phyloP scores from a whole-genome alignment of 2,888 invertebrate genomes.

The Lottia scabra region DNA sequence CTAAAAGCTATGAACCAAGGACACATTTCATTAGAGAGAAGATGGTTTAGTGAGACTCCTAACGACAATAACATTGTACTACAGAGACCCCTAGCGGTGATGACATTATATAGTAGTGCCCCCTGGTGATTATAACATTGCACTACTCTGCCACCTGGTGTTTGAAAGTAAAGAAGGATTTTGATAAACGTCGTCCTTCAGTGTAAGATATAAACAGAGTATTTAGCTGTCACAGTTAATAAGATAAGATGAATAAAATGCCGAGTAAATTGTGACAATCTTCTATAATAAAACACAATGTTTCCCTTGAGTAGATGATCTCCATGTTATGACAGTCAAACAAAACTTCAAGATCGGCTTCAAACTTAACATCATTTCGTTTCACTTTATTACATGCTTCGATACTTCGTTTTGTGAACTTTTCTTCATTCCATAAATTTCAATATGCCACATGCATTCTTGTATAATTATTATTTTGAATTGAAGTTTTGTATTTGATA shows the following conservation, averaged over 20 bases:
- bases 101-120: too few relatives aligned
- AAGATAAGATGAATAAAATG: background rate
- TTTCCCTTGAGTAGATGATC: too few relatives aligned
- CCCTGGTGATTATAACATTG: too few relatives aligned
- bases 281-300: too few relatives aligned
- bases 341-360: background rate
- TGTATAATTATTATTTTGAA: background rate
- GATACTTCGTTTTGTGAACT: background rate
- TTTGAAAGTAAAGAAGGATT: too few relatives aligned
- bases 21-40: too few relatives aligned
- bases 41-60: too few relatives aligned
- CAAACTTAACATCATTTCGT: background rate
- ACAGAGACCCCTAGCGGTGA: too few relatives aligned
- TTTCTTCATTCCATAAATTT: background rate
- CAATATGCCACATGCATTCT: background rate
- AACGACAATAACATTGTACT: too few relatives aligned
- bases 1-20: too few relatives aligned
- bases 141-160: too few relatives aligned
- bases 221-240: background rate
- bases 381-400: conserved; percentile 1
- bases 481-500: background rate
- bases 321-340: background rate
- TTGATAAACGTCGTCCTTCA: too few relatives aligned
- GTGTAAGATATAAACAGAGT: background rate
- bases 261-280: background rate